These are phyloP conservation scores for Monochamus alternatus DNA, from an alignment of 2,888 invertebrate species.

Conservation along the genomic window DNA sequence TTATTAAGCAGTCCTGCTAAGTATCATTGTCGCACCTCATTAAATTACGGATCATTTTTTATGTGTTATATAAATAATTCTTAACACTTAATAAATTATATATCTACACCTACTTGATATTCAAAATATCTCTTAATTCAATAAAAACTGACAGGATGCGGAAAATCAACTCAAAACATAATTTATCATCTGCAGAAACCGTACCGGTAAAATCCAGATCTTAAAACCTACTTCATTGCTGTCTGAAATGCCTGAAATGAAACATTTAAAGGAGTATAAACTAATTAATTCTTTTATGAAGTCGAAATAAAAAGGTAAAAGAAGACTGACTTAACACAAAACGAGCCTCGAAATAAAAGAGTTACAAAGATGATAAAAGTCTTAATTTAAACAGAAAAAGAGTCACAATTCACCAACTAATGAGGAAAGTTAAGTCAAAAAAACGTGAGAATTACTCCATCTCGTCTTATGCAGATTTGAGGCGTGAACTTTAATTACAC, in stretches of 20 bases:
- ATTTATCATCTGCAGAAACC: not conserved
- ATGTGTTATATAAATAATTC: no score
- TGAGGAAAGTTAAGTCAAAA: slow-evolving; percentile 55
- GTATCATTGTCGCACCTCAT: no score
- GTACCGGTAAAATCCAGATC: not conserved
- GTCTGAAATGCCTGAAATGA: slow-evolving; percentile 2
- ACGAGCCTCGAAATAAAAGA: slow-evolving; percentile 29
- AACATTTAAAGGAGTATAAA: slow-evolving; percentile 9
- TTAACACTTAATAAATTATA: no score
- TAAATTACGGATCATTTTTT: no score
- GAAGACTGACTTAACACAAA: slow-evolving; percentile 15
- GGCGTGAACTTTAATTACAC: slow-evolving; percentile 55
- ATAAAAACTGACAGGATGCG: no score
- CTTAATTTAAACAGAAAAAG: slow-evolving; percentile 52
- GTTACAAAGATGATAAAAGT: slow-evolving; percentile 42
- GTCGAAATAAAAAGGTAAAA: slow-evolving; percentile 32
- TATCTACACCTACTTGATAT: no score
- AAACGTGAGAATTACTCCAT: slow-evolving; percentile 56
- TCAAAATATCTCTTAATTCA: no score
- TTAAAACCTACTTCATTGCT: slow-evolving; percentile 1
- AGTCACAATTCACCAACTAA: slow-evolving; percentile 52
- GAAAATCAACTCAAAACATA: not conserved
- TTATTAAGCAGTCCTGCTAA: no score
- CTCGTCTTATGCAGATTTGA: slow-evolving; percentile 55
- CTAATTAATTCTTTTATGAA: slow-evolving; percentile 30